Conservation (phyloP, 2,113 vertebrate genomes). For the Eidolon helvum region DNA sequence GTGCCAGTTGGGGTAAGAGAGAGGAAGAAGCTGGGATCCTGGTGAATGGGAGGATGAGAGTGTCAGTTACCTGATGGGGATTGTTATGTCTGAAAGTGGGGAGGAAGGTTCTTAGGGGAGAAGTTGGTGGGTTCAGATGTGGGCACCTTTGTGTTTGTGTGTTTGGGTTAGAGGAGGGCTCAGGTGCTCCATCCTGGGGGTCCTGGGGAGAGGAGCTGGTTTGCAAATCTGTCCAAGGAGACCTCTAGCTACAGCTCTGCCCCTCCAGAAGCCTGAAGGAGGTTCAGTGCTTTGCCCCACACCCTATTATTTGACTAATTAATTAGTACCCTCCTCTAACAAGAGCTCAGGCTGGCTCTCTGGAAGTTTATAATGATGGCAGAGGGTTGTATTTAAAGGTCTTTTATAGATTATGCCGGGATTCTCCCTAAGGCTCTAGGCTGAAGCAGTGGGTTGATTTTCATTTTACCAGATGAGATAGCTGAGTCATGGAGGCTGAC, state of each 20-base stretch:
- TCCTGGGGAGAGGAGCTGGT: background rate
- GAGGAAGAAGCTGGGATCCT: background rate
- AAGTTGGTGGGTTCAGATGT: background rate
- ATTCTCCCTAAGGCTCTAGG: constrained; percentile 2
- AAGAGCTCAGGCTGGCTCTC: background rate
- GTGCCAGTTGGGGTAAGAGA: background rate
- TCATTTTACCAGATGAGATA: constrained; percentile 23
- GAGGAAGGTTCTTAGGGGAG: background rate
- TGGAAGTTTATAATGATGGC: background rate
- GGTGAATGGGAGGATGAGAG: background rate
- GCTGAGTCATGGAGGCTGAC: background rate
- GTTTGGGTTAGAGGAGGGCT: background rate
- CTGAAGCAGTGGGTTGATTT: constrained; percentile 14
- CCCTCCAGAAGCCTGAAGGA: background rate
- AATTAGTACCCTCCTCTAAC: constrained; percentile 25
- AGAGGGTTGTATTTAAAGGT: constrained; percentile 50
- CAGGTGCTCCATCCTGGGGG: background rate
- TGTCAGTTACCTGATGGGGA: too few species aligned
- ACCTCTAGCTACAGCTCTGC: accelerated
- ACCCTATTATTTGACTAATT: constrained; percentile 57
- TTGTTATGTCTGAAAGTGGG: background rate
- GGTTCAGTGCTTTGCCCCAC: background rate
- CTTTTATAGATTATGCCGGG: background rate
- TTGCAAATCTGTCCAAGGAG: background rate
- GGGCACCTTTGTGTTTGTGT: background rate